Percentiles rank a stretch among this genome's conserved stretches.
phyloP scores from a whole-genome alignment of 2,113 vertebrate genomes.

The Hyperopisus bebe region DNA sequence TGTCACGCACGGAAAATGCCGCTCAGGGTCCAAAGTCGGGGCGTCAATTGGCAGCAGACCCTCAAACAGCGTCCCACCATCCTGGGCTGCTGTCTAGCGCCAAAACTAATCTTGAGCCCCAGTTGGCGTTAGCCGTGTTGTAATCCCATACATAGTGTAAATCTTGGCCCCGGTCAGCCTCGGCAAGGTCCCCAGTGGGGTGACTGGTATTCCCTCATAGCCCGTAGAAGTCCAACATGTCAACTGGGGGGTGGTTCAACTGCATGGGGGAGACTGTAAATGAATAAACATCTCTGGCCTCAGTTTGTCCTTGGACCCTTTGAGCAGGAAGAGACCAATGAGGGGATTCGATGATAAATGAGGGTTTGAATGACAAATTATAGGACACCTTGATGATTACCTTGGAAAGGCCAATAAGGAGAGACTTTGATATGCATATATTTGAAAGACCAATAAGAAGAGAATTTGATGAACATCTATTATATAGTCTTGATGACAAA shows the following conservation, averaged over 20 bases:
- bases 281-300: background rate
- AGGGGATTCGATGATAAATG: background rate
- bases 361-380: background rate
- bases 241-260: background rate
- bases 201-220: background rate
- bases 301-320: background rate
- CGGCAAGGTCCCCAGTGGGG: background rate
- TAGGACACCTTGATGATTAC: background rate
- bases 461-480: background rate
- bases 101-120: background rate
- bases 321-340: background rate
- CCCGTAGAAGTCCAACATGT: background rate
- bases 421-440: background rate
- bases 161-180: background rate
- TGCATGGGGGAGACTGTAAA: background rate
- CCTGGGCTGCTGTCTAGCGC: background rate
- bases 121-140: background rate
- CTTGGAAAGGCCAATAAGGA: background rate
- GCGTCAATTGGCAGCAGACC: background rate
- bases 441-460: background rate
- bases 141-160: no score
- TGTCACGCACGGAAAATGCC: background rate
- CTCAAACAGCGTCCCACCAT: background rate
- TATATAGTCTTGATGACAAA: background rate
- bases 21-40: background rate